phyloP scores from a whole-genome alignment of 2,113 vertebrate species.

The Lagenorhynchus albirostris region DNA sequence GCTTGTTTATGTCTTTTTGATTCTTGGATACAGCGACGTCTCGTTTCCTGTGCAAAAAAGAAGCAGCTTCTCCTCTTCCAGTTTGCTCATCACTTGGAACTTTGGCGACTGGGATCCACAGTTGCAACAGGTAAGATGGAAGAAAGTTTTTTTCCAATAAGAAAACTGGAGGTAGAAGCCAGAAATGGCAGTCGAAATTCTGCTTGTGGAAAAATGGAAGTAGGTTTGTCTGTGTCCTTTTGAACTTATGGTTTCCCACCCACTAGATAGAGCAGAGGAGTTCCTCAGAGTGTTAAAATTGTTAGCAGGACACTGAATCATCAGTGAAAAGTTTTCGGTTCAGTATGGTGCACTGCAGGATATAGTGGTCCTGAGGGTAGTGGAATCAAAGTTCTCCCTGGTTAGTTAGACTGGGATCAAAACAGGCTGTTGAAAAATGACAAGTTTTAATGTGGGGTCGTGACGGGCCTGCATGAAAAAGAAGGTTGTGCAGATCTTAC shows the following conservation, averaged over 20 bases:
- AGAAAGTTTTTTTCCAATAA: background rate
- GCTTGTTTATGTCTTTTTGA: background rate
- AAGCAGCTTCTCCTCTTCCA: conserved; percentile 93
- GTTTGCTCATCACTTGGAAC: conserved; percentile 91
- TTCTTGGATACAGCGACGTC: conserved; percentile 81
- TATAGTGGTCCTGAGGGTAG: background rate
- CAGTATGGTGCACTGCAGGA: rapidly evolving
- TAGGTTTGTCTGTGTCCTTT: background rate
- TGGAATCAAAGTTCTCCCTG: background rate
- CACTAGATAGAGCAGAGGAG: background rate
- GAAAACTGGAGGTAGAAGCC: background rate
- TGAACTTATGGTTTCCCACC: background rate
- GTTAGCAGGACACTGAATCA: background rate
- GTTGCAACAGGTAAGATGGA: conserved; percentile 83
- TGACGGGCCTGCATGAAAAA: background rate
- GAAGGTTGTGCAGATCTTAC: background rate
- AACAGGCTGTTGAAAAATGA: background rate
- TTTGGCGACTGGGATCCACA: conserved; percentile 94
- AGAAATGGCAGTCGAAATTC: background rate
- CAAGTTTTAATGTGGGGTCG: background rate
- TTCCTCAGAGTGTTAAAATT: background rate
- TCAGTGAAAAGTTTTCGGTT: background rate
- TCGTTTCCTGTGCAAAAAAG: conserved; percentile 92
- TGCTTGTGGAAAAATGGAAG: background rate
- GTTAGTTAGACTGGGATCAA: background rate